Conservation (phyloP, 2,113 vertebrate genomes). For the Craseonycteris thonglongyai region DNA sequence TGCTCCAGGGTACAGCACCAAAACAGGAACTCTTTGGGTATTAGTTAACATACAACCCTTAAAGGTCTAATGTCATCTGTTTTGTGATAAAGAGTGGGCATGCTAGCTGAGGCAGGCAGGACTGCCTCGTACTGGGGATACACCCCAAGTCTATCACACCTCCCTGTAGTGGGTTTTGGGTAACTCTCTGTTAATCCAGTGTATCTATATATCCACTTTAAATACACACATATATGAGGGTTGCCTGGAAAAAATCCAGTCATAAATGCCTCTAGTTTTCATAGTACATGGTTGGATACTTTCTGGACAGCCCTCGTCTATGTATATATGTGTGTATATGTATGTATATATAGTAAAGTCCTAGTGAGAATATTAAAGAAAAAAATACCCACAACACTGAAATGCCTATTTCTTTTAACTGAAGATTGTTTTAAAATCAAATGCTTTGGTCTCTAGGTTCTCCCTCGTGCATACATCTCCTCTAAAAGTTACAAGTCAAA, state of each 20-base stretch:
- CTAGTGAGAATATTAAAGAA: neutral
- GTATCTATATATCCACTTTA: neutral
- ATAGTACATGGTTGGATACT: neutral
- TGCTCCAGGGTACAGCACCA: neutral
- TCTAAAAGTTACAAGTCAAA: neutral
- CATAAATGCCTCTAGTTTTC: neutral
- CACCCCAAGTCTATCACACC: neutral
- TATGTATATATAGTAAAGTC: slow-evolving; percentile 22
- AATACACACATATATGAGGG: neutral
- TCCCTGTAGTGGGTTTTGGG: too few relatives aligned
- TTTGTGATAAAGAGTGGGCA: neutral
- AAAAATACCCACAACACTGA: neutral
- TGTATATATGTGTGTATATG: neutral
- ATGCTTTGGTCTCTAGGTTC: neutral
- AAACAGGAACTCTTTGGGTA: neutral
- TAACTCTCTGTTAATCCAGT: too few relatives aligned
- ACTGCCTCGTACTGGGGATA: neutral
- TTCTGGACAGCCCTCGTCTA: neutral
- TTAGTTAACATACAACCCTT: neutral
- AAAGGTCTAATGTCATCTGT: neutral
- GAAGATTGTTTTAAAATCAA: slow-evolving; percentile 2
- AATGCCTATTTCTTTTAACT: neutral
- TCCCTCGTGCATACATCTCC: neutral
- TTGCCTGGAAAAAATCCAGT: too few relatives aligned
- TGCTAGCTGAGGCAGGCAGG: neutral